Base-by-base conservation (phyloP, 2,888 invertebrate species). In the Diaphora mendica region DNA sequence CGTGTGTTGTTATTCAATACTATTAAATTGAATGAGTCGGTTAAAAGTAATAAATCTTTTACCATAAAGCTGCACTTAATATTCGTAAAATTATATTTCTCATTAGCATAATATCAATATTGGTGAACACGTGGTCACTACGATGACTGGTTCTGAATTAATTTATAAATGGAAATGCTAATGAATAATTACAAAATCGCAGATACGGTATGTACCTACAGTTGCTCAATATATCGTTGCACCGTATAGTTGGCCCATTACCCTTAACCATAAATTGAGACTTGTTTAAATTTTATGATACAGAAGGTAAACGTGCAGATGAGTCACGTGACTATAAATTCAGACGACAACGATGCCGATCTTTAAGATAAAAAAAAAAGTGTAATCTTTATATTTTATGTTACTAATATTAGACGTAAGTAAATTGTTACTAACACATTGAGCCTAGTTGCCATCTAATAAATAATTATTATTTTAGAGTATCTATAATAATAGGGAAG, bases 151-250 rank as follows among this genome's bases (percentile, higher is more conserved):
- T 62, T 62, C 17, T 26, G 30, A 17, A 62, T 30, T 62, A 62
- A 62, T 62, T 30, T 30, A 17, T 62, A 62, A 62, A 62, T 62
- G 62, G 62, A 62, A 62, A 62, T 62, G 26, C 30, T 62, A 30
- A 17, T 62, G 30, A 30, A 62, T 62, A 62, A 62, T 62, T 62
- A 17, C 30, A 62, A 30, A 62, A 30, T 17, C 17, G 30, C 7
- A 30, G 26, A 62, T 17, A 30, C 7, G 62, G 17, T 0, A 8
- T 62, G 5, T 30, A 17, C n/a, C n/a, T n/a, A n/a, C 2, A 62
- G 26, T 30, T 30, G 2, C 30, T 30, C 30, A 59, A 30, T 62
- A 30, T 13, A 62, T 7, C 15, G 15, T 62, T 62, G 62, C 30
- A 30, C 30, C 7, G 15, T 62, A 30, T 51, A 23, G 51, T 23